Conservation (phyloP, 2,888 invertebrate genomes). For the Drosophila neotestacea region DNA sequence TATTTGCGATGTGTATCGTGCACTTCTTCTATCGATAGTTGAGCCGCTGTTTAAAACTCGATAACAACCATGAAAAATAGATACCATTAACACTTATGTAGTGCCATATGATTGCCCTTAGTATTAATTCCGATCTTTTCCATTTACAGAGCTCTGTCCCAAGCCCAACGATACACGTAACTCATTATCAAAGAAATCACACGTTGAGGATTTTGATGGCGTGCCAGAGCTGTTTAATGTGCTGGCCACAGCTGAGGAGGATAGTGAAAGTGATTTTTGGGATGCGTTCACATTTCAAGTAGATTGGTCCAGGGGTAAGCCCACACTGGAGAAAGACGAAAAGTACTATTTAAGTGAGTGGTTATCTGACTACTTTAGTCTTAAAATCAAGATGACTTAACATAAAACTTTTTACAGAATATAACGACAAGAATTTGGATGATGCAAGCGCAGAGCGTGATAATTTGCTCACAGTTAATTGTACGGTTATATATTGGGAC, state of each 20-base stretch:
- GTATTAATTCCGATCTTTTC: not conserved
- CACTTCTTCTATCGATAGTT: slow-evolving; percentile 63
- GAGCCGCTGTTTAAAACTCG: slow-evolving; percentile 66
- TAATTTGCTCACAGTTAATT: slow-evolving; percentile 91
- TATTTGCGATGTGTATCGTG: slow-evolving; percentile 55
- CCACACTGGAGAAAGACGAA: slow-evolving; percentile 89
- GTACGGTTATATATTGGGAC: slow-evolving; percentile 95
- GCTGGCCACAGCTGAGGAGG: slow-evolving; percentile 90
- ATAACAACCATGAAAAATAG: slow-evolving; percentile 25
- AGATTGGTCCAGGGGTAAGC: slow-evolving; percentile 86
- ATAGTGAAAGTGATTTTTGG: slow-evolving; percentile 88
- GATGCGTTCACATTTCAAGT: slow-evolving; percentile 93
- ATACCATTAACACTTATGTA: slow-evolving; percentile 35
- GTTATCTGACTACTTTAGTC: not conserved
- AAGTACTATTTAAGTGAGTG: slow-evolving; percentile 90
- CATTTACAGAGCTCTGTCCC: slow-evolving; percentile 92
- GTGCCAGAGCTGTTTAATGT: slow-evolving; percentile 93
- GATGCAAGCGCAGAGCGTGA: slow-evolving; percentile 80
- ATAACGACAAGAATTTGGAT: slow-evolving; percentile 88
- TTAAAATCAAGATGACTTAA: not conserved
- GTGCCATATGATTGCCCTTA: not conserved
- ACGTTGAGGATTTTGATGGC: slow-evolving; percentile 94
- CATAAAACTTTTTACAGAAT: slow-evolving; percentile 86
- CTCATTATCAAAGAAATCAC: slow-evolving; percentile 91
- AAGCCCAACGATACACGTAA: slow-evolving; percentile 92